Conservation (phyloP, 2,888 invertebrate species). For the Coecobrya sp. region DNA sequence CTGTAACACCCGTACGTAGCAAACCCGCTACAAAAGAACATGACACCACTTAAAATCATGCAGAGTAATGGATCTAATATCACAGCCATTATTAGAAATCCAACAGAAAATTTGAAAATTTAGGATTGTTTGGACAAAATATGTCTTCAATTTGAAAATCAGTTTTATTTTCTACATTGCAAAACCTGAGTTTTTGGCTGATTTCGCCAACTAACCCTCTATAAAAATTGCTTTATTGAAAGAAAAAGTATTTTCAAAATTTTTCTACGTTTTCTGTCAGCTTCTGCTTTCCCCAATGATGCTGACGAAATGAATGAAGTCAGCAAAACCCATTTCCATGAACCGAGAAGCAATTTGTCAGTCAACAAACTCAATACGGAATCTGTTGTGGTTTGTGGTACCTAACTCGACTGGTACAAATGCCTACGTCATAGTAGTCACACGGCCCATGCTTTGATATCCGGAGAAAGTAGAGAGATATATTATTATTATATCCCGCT, state of each 20-base stretch:
- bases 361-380: neutral
- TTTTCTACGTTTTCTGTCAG: neutral
- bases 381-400: neutral
- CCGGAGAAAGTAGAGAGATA: slow-evolving; percentile 56
- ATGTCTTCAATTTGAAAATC: too few relatives aligned
- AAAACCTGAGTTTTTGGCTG: too few relatives aligned
- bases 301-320: neutral
- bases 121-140: neutral
- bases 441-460: slow-evolving; percentile 22
- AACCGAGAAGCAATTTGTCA: slow-evolving; percentile 5
- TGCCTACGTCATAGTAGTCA: slow-evolving; percentile 35
- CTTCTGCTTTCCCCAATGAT: neutral
- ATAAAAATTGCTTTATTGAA: too few relatives aligned
- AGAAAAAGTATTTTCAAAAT: too few relatives aligned
- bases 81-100: slow-evolving; percentile 31
- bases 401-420: too few relatives aligned
- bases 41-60: slow-evolving; percentile 74
- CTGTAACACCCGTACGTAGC: slow-evolving; percentile 77
- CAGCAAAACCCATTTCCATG: neutral
- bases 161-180: too few relatives aligned
- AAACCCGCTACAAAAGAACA: slow-evolving; percentile 78
- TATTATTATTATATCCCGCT: too few relatives aligned
- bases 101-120: too few relatives aligned
- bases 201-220: too few relatives aligned
- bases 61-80: slow-evolving; percentile 63